These are phyloP conservation scores for Wiebesia pumilae DNA, from an alignment of 1,140 invertebrate genomes.

Conservation along the genomic window DNA sequence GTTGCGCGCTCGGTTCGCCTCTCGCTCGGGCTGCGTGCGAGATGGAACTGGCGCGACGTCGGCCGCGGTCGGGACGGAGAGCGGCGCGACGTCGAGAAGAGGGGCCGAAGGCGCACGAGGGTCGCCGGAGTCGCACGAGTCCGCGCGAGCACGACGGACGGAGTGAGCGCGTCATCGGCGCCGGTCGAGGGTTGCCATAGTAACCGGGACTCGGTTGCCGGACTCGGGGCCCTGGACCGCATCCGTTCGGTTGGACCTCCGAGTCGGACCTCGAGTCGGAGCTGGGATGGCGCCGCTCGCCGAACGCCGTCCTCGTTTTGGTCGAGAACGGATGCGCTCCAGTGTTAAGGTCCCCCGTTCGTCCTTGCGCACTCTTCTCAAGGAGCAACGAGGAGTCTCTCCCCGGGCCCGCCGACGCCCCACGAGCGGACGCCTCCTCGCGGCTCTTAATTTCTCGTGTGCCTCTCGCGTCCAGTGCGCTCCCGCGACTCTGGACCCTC, in stretches of 20 bases:
- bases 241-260: background rate
- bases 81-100: constrained; percentile 3
- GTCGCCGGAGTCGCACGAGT: constrained; percentile 52
- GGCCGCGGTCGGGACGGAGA: constrained; percentile 59
- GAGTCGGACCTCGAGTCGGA: background rate
- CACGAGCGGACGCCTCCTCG: background rate
- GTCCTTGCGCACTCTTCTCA: constrained; percentile 42
- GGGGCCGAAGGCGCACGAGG: constrained; percentile 43
- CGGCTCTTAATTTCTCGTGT: background rate
- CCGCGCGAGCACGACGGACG: constrained; percentile 38
- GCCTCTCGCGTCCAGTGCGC: no score
- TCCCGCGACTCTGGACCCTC: background rate
- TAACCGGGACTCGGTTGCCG: constrained; percentile 59
- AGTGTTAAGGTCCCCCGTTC: constrained; percentile 34
- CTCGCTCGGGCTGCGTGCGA: constrained; percentile 59
- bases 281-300: constrained; percentile 22
- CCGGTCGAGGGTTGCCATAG: constrained; percentile 61
- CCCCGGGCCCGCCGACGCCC: background rate
- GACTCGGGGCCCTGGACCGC: background rate
- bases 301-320: no score
- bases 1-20: constrained; percentile 17
- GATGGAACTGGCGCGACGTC: constrained; percentile 66
- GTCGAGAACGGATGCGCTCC: background rate
- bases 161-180: constrained; percentile 55
- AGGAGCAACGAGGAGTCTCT: constrained; percentile 3